Conservation (phyloP, 2,888 invertebrate species). For the Drosophila niveifrons region DNA sequence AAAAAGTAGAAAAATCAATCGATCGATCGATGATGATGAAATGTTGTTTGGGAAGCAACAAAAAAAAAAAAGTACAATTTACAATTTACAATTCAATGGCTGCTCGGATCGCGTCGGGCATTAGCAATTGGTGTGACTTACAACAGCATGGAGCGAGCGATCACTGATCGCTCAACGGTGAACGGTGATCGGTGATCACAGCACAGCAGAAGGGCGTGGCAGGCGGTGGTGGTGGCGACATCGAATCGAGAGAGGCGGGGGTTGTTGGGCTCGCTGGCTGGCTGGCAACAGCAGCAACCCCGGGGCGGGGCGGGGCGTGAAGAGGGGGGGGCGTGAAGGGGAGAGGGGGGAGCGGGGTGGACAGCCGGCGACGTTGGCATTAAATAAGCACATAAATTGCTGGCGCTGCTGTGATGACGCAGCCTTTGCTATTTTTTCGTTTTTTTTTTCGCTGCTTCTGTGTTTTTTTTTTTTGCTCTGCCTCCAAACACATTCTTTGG, state of each 20-base stretch:
- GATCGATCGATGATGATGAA: constrained; percentile 60
- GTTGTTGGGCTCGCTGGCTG: not conserved
- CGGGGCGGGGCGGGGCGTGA: not conserved
- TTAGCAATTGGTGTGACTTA: constrained; percentile 74
- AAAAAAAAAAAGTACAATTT: constrained; percentile 37
- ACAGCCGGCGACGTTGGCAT: constrained; percentile 44
- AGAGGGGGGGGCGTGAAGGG: not conserved
- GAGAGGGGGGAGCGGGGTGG: constrained; percentile 9
- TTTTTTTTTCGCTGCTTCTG: not conserved
- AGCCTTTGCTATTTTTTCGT: constrained; percentile 45
- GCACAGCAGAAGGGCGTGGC: constrained; percentile 46
- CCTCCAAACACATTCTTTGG: constrained; percentile 47
- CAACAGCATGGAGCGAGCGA: constrained; percentile 60
- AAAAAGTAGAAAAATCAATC: constrained; percentile 55
- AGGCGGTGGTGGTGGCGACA: constrained; percentile 12
- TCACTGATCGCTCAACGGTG: constrained; percentile 14
- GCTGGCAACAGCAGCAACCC: not conserved
- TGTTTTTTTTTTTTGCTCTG: constrained; percentile 14
- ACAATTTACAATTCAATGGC: constrained; percentile 77
- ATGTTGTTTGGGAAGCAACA: constrained; percentile 42
- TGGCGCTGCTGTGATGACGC: constrained; percentile 65
- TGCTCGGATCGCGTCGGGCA: constrained; percentile 40
- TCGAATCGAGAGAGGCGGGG: constrained; percentile 3
- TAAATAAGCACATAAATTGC: constrained; percentile 73
- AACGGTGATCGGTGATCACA: constrained; percentile 16